Conservation (phyloP, 1,140 invertebrate genomes). For the Drosophila busckii region DNA sequence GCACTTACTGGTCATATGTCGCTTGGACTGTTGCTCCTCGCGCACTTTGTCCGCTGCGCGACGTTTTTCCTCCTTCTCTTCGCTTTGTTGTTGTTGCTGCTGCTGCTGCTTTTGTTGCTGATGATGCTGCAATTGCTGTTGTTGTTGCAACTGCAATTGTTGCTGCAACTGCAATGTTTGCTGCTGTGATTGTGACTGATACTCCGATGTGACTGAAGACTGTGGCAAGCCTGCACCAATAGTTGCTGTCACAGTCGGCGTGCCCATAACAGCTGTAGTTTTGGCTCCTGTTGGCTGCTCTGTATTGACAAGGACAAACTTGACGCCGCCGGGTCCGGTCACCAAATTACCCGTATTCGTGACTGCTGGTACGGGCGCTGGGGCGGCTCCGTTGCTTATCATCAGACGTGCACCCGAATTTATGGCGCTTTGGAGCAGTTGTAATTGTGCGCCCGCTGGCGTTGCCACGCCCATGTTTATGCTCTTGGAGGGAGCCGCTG, state of each 20-base stretch:
- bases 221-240: conserved; percentile 7
- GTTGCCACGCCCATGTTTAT: background rate
- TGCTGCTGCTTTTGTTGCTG: conserved; percentile 25
- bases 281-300: conserved; percentile 55
- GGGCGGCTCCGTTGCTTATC: conserved; percentile 43
- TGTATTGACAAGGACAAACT: conserved; percentile 71
- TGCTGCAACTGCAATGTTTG: conserved; percentile 29
- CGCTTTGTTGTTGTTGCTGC: conserved; percentile 24
- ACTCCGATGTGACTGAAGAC: background rate
- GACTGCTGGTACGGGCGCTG: conserved; percentile 28
- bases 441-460: conserved; percentile 32
- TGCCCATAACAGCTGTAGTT: conserved; percentile 40
- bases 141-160: conserved; percentile 38
- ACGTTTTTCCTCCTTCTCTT: conserved; percentile 50
- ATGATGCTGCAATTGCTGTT: conserved; percentile 26
- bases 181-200: conserved; percentile 37
- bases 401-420: conserved; percentile 62
- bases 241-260: conserved; percentile 23
- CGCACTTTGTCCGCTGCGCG: conserved; percentile 40
- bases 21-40: conserved; percentile 48
- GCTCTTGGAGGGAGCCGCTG: conserved; percentile 13
- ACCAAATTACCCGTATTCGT: conserved; percentile 46
- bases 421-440: conserved; percentile 58
- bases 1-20: conserved; percentile 53
- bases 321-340: conserved; percentile 62